phyloP scores from a whole-genome alignment of 2,797 vertebrate genomes.

The Orientallactaga sibirica region DNA sequence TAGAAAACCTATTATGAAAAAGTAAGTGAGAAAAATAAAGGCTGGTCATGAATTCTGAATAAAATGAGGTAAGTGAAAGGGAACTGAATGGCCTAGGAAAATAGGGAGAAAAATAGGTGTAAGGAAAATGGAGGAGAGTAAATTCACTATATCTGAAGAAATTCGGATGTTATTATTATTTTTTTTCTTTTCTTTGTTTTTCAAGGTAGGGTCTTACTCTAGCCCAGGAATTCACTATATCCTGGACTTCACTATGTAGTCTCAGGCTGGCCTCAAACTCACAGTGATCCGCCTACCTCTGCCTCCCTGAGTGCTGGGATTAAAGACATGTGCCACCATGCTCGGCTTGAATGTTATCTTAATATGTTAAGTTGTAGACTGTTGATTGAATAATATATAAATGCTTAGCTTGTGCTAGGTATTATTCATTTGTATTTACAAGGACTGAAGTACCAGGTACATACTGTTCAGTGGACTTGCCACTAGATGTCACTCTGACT shows the following conservation, averaged over 20 bases:
- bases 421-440: not conserved
- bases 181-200: too few relatives aligned
- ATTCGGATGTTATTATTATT: not conserved
- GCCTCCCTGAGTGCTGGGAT: too few relatives aligned
- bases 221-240: too few relatives aligned
- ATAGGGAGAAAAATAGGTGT: not conserved
- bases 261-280: too few relatives aligned
- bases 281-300: too few relatives aligned
- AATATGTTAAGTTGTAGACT: not conserved
- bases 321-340: too few relatives aligned
- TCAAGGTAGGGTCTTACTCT: too few relatives aligned
- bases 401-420: not conserved
- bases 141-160: not conserved
- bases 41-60: not conserved
- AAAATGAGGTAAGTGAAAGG: not conserved
- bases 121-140: not conserved
- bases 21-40: slow-evolving; percentile 13
- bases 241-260: too few relatives aligned
- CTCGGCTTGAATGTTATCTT: not conserved
- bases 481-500: slow-evolving; percentile 82
- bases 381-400: not conserved
- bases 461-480: slow-evolving; percentile 10
- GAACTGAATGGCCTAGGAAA: not conserved
- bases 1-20: slow-evolving; percentile 38
- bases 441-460: not conserved